Conservation (phyloP, 2,888 invertebrate genomes). For the Coecobrya sp. region DNA sequence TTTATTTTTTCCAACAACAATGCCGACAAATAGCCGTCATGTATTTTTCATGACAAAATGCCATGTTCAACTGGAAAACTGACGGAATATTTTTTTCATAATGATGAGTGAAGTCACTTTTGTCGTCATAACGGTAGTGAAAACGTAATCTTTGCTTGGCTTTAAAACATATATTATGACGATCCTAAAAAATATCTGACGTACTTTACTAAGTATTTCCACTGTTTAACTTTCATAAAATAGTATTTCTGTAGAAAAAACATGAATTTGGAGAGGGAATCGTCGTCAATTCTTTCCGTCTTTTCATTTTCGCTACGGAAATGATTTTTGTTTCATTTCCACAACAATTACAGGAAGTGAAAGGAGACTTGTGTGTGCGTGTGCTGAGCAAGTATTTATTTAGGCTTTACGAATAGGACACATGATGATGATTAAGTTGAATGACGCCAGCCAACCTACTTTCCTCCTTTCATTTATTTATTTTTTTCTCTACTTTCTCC, state of each 20-base stretch:
- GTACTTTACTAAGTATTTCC: too few relatives aligned
- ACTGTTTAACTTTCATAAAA: too few relatives aligned
- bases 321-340: conserved; percentile 60
- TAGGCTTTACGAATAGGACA: neutral
- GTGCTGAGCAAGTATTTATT: conserved; percentile 13
- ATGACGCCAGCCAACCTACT: conserved; percentile 34
- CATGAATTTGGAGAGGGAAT: neutral
- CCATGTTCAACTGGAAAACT: too few relatives aligned
- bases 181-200: too few relatives aligned
- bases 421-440: conserved; percentile 7
- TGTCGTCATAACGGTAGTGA: too few relatives aligned
- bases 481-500: neutral
- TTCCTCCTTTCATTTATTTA: neutral
- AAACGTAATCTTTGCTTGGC: too few relatives aligned
- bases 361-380: neutral
- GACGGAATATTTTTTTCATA: too few relatives aligned
- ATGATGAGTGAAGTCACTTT: too few relatives aligned
- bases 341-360: conserved; percentile 50
- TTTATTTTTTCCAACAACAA: conserved; percentile 28
- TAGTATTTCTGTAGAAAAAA: too few relatives aligned
- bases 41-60: conserved; percentile 55
- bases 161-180: too few relatives aligned
- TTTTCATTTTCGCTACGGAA: conserved; percentile 54
- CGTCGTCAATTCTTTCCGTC: neutral
- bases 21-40: conserved; percentile 20